Conservation (phyloP, 1,140 invertebrate genomes). For the Orius insidiosus region DNA sequence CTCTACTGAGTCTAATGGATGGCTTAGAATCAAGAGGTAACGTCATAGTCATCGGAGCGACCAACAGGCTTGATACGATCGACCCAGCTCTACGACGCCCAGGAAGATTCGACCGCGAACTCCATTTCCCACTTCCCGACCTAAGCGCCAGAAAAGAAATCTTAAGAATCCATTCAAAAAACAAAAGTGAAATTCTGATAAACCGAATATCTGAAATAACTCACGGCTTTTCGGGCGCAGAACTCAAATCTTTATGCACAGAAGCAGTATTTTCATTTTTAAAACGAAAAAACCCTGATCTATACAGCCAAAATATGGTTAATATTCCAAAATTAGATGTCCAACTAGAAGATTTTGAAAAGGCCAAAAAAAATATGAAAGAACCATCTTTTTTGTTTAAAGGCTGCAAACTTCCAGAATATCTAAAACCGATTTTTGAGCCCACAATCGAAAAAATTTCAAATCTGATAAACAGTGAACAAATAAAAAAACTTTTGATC, state of each 20-base stretch:
- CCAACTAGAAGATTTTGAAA: too few relatives aligned
- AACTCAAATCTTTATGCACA: constrained; percentile 69
- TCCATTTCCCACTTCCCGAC: constrained; percentile 50
- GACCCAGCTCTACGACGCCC: constrained; percentile 67
- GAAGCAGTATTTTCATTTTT: constrained; percentile 74
- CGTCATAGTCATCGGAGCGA: constrained; percentile 56
- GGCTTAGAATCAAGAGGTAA: constrained; percentile 57
- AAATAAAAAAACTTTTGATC: too few relatives aligned
- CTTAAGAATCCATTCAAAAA: constrained; percentile 47
- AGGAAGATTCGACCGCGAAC: constrained; percentile 70
- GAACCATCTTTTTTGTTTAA: too few relatives aligned
- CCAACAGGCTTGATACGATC: constrained; percentile 52
- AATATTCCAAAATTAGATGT: too few relatives aligned
- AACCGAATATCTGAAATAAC: constrained; percentile 52
- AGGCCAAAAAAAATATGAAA: too few relatives aligned
- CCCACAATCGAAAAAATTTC: too few relatives aligned
- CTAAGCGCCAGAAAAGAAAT: constrained; percentile 44
- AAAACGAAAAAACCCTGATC: constrained; percentile 73
- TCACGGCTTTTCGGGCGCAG: constrained; percentile 79
- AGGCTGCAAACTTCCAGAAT: too few relatives aligned
- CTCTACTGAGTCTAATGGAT: constrained; percentile 78
- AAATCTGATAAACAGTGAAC: too few relatives aligned
- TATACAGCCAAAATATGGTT: constrained; percentile 51
- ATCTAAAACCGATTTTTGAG: too few relatives aligned
- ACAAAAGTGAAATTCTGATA: constrained; percentile 37